phyloP scores from a whole-genome alignment of 1,140 invertebrate species.

The Conopomorpha cramerella region DNA sequence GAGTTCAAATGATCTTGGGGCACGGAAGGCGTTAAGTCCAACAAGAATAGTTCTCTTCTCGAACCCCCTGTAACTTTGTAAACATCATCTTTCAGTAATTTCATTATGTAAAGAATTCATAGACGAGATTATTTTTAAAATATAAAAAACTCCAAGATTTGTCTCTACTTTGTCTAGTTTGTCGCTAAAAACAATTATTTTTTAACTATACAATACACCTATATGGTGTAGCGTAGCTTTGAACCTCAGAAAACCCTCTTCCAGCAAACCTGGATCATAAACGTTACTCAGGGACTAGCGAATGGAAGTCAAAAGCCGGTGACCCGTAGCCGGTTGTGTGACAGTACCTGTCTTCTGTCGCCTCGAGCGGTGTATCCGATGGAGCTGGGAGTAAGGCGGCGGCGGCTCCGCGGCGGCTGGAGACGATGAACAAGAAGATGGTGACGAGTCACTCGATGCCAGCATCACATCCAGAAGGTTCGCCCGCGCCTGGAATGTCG shows the following conservation, averaged over 20 bases:
- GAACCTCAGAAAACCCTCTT: too few species aligned
- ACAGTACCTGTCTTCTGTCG: constrained; percentile 79
- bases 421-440: constrained; percentile 68
- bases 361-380: constrained; percentile 71
- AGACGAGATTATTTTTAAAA: not conserved
- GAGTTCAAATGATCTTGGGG: too few species aligned
- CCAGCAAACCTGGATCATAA: too few species aligned
- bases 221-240: too few species aligned
- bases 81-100: too few species aligned
- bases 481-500: constrained; percentile 67
- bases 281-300: constrained; percentile 70
- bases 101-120: not conserved
- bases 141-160: too few species aligned
- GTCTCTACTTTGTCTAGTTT: too few species aligned
- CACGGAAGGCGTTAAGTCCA: too few species aligned
- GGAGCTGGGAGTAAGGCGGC: constrained; percentile 70
- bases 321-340: constrained; percentile 75
- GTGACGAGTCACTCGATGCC: constrained; percentile 72
- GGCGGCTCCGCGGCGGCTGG: constrained; percentile 64
- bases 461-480: constrained; percentile 77
- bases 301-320: constrained; percentile 81
- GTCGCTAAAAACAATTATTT: constrained; percentile 60
- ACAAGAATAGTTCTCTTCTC: too few species aligned
- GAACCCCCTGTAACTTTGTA: too few species aligned
- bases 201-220: too few species aligned